Base-by-base conservation (phyloP, 1,140 invertebrate genomes). In the Tetramorium simillimum region DNA sequence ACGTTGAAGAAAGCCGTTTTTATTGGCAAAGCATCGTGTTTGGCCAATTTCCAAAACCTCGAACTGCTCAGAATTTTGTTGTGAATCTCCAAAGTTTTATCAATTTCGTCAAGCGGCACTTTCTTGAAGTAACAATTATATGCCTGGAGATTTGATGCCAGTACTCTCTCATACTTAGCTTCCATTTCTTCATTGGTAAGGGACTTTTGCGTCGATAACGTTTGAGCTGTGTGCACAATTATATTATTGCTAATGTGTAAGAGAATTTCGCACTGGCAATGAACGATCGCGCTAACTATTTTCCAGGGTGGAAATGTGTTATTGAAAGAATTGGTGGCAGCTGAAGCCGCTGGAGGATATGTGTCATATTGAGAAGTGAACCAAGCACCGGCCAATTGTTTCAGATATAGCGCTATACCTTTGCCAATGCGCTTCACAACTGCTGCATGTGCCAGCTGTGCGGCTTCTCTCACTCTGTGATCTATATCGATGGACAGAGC, bases 331-430 rank as follows among this genome's bases (percentile, higher is more conserved):
- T 96, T 95, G 24, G 92, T 95, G 24, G 98, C 98, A 86, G 97
- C 96, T 86, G 96, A 96, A 6, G 98, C 97, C 21, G 97, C 97
- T 3, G 97, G 97, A 14, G 97, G 96, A 95, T 98, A 98, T 9
- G 96, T 97, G 92, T 99, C 98, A 95, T 96, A 97, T 92, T 98
- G 97, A 24, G 97, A 97, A 5, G 97, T 96, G 87, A 98, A 96
- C 97, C 97, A 98, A 24, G 96, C 94, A 12, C 97, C 97, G 86
- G 97, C 96, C 3, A 99, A 89, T 90, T 96, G 96, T 92, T 98
- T 98, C 0, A 99, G 95, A 94, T 97, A 96, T 0, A 97, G 97
- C 5, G 98, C 98, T 69, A 99, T 95, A 91, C 97, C 96, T 75
- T 97, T 96, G 43, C 97, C 97, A 53, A 97, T 96, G 93, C 97